Evolutionary conservation across 2,797 vertebrate genomes (phyloP).

Genomic region (Galaxias olidus): DNA sequence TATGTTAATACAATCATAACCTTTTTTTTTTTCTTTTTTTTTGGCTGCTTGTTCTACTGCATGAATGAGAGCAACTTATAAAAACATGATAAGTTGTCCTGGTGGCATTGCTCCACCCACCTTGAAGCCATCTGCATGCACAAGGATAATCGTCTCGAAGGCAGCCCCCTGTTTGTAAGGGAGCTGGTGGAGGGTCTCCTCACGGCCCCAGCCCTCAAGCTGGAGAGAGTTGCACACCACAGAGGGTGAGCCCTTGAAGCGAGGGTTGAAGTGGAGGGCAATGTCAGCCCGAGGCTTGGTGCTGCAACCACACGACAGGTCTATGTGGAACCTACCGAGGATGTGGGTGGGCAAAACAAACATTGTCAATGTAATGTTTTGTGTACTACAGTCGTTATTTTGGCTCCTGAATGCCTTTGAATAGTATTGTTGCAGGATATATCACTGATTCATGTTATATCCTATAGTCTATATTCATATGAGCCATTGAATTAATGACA

Average conservation of each 20-base stretch:
- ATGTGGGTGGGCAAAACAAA: background rate
- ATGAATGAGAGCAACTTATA: background rate
- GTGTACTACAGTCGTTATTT: too few relatives aligned
- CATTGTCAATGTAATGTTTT: too few relatives aligned
- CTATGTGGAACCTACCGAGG: slow-evolving; percentile 88
- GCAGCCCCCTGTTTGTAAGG: slow-evolving; percentile 86
- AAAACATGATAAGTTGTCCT: too few relatives aligned
- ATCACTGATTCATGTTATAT: too few relatives aligned
- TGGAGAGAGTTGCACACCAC: slow-evolving; percentile 89
- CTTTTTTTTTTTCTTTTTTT: too few relatives aligned
- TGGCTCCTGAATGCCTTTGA: too few relatives aligned
- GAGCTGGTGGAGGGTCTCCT: slow-evolving; percentile 85
- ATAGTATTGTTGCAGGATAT: too few relatives aligned
- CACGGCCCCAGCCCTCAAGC: slow-evolving; percentile 85
- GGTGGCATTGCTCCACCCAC: slow-evolving; percentile 59
- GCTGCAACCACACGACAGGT: slow-evolving; percentile 90
- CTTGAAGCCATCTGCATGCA: slow-evolving; percentile 87
- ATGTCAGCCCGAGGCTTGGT: slow-evolving; percentile 88
- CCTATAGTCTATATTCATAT: too few relatives aligned
- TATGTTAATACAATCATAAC: too few relatives aligned
- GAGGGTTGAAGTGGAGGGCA: slow-evolving; percentile 91
- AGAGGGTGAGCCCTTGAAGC: slow-evolving; percentile 79
- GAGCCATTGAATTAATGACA: too few relatives aligned
- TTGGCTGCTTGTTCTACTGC: background rate
- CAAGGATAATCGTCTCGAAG: slow-evolving; percentile 89